A percentile compares a stretch with the other conserved stretches of the same genome.
These are phyloP conservation scores for Lophochroa leadbeateri DNA, from an alignment of 2,113 vertebrate species.

Conservation along the genomic window DNA sequence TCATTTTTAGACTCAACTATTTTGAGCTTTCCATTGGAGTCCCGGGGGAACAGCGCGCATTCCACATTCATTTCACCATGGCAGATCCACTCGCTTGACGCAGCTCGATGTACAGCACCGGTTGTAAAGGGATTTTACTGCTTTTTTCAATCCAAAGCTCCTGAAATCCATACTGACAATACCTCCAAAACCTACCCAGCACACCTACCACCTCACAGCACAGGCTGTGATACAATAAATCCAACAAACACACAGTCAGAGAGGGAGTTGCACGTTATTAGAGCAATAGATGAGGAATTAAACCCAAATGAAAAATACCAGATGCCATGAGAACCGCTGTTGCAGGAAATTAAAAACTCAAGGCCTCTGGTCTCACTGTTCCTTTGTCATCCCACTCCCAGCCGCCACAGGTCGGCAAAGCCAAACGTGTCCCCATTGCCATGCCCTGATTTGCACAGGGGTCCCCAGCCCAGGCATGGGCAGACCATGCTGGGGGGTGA, in stretches of 20 bases:
- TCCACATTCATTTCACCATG: background rate
- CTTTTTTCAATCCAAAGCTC: background rate
- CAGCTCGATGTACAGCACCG: background rate
- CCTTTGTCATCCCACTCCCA: background rate
- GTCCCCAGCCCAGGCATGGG: background rate
- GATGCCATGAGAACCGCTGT: background rate
- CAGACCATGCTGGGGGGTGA: background rate
- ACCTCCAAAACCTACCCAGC: background rate
- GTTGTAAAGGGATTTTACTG: background rate
- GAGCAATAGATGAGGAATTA: background rate
- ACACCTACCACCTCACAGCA: background rate
- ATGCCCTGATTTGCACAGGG: accelerated
- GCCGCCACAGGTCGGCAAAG: background rate
- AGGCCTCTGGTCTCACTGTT: background rate
- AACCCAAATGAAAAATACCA: slow-evolving; percentile 8
- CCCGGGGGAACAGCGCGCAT: background rate
- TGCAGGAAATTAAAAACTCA: slow-evolving; percentile 39
- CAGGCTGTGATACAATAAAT: background rate
- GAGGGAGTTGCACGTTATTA: background rate
- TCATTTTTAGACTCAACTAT: slow-evolving; percentile 54
- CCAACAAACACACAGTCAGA: too few species aligned
- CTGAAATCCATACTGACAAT: background rate
- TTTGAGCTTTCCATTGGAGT: slow-evolving; percentile 12
- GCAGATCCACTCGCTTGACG: background rate
- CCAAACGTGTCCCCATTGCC: accelerated